A percentile compares a stretch with the other conserved stretches of the same genome.
These are phyloP conservation scores for Epiblema foenella DNA, from an alignment of 2,888 invertebrate species.

Conservation along the genomic window DNA sequence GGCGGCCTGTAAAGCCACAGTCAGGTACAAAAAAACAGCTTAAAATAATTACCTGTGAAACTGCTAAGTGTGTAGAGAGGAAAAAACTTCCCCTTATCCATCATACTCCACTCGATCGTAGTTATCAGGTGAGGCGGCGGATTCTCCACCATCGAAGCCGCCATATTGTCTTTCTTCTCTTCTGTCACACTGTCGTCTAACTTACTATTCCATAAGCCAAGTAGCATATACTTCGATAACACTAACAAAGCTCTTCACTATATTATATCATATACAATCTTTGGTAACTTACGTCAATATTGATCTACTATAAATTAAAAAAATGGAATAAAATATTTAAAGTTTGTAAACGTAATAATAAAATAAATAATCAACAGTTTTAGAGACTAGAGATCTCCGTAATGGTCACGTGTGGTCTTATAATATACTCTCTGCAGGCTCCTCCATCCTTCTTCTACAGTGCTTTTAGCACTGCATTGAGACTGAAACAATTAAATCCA, in stretches of 20 bases:
- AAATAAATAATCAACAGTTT: constrained; percentile 52
- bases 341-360: constrained; percentile 50
- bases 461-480: constrained; percentile 45
- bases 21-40: too few relatives aligned
- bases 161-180: constrained; percentile 57
- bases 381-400: constrained; percentile 58
- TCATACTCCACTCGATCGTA: constrained; percentile 99
- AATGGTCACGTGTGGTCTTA: constrained; percentile 52
- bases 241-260: constrained; percentile 13
- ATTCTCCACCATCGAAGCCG: constrained; percentile 82
- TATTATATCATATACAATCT: constrained; percentile 31
- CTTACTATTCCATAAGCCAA: constrained; percentile 40
- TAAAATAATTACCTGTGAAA: constrained; percentile 86
- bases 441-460: constrained; percentile 66
- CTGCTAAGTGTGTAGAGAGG: constrained; percentile 96
- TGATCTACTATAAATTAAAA: constrained; percentile 31
- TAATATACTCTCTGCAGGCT: constrained; percentile 53
- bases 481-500: constrained; percentile 56
- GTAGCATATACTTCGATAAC: constrained; percentile 26
- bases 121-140: constrained; percentile 87
- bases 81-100: constrained; percentile 97
- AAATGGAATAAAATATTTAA: constrained; percentile 40
- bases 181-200: constrained; percentile 49
- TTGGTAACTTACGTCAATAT: constrained; percentile 41
- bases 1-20: too few relatives aligned